Evolutionary conservation across 2,888 invertebrate species (phyloP), one percentile per base, ranked within the genome.

Genomic region (Ceraclea dissimilis): DNA sequence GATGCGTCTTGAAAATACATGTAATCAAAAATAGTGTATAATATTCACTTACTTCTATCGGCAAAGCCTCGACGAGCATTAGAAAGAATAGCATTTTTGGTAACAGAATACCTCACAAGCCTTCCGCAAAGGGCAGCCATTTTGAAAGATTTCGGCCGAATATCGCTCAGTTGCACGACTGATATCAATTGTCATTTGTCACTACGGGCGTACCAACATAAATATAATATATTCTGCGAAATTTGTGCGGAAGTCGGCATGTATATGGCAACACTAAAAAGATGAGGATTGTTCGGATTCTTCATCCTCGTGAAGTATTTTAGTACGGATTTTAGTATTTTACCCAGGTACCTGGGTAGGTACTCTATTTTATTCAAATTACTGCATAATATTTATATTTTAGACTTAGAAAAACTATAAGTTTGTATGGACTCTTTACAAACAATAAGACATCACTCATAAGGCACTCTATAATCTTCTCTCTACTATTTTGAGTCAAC

Each of bases 111-210:
- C 61, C 82, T 74, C 67, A 82, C 73, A 72, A 86, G 78, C 79
- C 84, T 84, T 75, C 85, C 82, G 76, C 85, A 87, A 70, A 88
- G 73, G 65, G 86, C 85, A 75, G 88, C 86, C 88, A 88, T 88
- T 82, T 79, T 79, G 66, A 66, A 59, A 60, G 48, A 39, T 58
- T 58, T 56, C 46, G 46, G 16, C 19, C 22, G 52, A 52, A 48
- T 39, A 26, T 49, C 52, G 56, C 22, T 52, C 52, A 52, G 51
- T 54, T 39, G 39, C 54, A 47, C 26, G 26, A 26, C 26, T 26
- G 39, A n/a, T n/a, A n/a, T 39, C 39, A 48, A 39, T 39, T 39
- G n/a, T 20, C 46, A 21, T 39, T 47, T n/a, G n/a, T n/a, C n/a
- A 18, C 5, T 31, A n/a, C 16, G 26, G 31, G 39, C 17, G 20